Evolutionary conservation across 2,888 invertebrate genomes (phyloP).

Genomic region (Harpalus rubripes): DNA sequence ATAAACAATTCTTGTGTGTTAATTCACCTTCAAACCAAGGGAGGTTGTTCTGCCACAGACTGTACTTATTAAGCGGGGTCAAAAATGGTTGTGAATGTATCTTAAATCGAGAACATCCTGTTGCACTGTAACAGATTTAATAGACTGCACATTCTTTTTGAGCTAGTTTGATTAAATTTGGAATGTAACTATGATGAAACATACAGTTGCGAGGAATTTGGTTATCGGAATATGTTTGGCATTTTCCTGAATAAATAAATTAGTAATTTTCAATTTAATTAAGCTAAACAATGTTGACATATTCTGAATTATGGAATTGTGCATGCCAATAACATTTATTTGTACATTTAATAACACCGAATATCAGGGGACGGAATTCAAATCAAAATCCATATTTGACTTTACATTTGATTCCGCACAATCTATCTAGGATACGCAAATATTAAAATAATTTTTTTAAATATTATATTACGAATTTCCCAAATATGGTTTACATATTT

Average conservation of each 20-base stretch:
- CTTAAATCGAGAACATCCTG: too few species aligned
- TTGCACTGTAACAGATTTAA: too few species aligned
- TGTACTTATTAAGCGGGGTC: too few species aligned
- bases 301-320: constrained; percentile 36
- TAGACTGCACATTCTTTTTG: too few species aligned
- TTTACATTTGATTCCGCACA: not conserved
- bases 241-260: constrained; percentile 6
- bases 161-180: not conserved
- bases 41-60: too few species aligned
- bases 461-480: not conserved
- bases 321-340: constrained; percentile 26
- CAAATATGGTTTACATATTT: not conserved
- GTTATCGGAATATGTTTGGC: not conserved
- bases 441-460: not conserved
- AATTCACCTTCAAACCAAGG: too few species aligned
- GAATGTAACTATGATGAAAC: not conserved
- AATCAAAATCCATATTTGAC: not conserved
- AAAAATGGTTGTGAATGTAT: too few species aligned
- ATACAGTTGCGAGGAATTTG: not conserved
- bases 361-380: constrained; percentile 3
- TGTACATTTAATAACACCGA: not conserved
- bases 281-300: constrained; percentile 41
- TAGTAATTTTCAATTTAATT: constrained; percentile 42
- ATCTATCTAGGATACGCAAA: not conserved
- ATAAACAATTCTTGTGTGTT: too few species aligned